phyloP scores from a whole-genome alignment of 64 coral and sea anemone species.

The Dendronephthya gigantea region DNA sequence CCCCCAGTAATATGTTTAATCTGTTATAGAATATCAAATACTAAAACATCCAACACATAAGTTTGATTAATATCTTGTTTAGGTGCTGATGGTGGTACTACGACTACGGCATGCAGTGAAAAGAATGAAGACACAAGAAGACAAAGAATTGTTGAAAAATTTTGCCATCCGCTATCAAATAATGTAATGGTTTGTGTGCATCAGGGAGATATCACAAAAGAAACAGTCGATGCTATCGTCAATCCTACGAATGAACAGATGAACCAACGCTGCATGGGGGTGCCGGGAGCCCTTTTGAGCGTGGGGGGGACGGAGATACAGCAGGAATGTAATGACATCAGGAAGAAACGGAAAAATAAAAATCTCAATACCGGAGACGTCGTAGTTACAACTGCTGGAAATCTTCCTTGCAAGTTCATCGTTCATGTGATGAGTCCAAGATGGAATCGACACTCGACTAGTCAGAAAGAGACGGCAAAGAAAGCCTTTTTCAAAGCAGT shows the following conservation, averaged over 20 bases:
- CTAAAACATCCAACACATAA: no score
- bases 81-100: no score
- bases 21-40: no score
- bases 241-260: conserved; percentile 41
- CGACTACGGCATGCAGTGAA: no score
- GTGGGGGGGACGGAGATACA: conserved; percentile 33
- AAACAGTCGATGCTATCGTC: conserved; percentile 39
- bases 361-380: background rate
- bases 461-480: background rate
- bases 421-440: conserved; percentile 28
- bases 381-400: conserved; percentile 7
- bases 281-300: background rate
- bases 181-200: conserved; percentile 2
- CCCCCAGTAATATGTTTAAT: no score
- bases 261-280: background rate
- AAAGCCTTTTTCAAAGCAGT: no score
- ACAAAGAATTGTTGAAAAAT: background rate
- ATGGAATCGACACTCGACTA: background rate
- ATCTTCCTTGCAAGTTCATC: conserved; percentile 26
- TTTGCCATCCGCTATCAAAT: background rate
- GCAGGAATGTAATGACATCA: background rate
- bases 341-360: background rate
- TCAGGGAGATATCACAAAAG: no score
- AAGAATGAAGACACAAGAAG: no score
- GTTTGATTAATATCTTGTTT: no score